Percentiles rank a stretch among this genome's conserved stretches.
Evolutionary conservation across 92 coral and sea anemone species (phyloP).

Genomic region (Zoanthus gigantus): DNA sequence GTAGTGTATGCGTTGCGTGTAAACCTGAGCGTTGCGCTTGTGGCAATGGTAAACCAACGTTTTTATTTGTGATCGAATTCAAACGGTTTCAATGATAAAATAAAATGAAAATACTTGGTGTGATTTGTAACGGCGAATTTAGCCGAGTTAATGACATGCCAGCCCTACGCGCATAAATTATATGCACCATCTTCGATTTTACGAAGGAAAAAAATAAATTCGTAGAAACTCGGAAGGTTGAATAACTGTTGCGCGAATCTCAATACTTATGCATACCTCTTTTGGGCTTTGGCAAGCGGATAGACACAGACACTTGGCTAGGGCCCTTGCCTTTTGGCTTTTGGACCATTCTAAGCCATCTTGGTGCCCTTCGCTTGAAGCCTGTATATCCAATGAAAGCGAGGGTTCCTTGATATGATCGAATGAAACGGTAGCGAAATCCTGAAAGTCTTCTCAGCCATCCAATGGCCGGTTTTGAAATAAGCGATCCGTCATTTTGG

Average conservation of each 20-base stretch:
- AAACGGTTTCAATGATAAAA: too few relatives aligned
- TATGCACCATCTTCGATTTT: too few relatives aligned
- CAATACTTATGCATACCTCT: slow-evolving; percentile 6
- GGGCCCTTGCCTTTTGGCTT: slow-evolving; percentile 42
- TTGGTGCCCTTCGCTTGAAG: slow-evolving; percentile 19
- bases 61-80: too few relatives aligned
- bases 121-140: too few relatives aligned
- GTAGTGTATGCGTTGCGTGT: slow-evolving; percentile 91
- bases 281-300: slow-evolving; percentile 30
- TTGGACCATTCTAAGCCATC: slow-evolving; percentile 22
- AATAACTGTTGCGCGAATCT: background rate
- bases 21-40: slow-evolving; percentile 92
- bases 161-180: too few relatives aligned
- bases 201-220: too few relatives aligned
- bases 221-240: too few relatives aligned
- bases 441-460: slow-evolving; percentile 37
- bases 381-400: slow-evolving; percentile 36
- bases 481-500: slow-evolving; percentile 20
- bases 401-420: slow-evolving; percentile 24
- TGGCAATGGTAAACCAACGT: slow-evolving; percentile 91
- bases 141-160: too few relatives aligned
- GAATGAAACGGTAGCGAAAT: slow-evolving; percentile 15
- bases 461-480: background rate
- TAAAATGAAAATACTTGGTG: too few relatives aligned
- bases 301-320: slow-evolving; percentile 22